Conservation (phyloP, 2,113 vertebrate species). For the Petaurus breviceps region DNA sequence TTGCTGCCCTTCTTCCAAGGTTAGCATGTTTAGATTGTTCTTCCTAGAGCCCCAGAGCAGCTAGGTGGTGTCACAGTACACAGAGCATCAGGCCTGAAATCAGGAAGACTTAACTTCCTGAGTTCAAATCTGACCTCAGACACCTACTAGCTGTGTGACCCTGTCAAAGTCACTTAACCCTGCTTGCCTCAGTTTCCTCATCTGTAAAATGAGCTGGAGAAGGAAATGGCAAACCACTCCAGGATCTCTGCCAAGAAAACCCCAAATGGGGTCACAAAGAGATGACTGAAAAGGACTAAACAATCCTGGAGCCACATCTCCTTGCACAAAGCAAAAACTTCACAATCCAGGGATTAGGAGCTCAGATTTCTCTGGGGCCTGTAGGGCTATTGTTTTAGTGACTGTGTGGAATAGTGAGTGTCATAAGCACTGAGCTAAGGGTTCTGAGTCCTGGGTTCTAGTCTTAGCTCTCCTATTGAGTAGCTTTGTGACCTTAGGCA, state of each 20-base stretch:
- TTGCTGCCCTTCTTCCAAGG: conserved; percentile 93
- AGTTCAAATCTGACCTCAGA: no score
- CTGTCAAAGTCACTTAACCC: no score
- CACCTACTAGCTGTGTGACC: no score
- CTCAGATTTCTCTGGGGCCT: background rate
- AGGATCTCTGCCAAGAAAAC: no score
- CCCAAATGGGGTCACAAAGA: no score
- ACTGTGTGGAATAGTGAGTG: background rate
- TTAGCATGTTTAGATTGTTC: conserved; percentile 71
- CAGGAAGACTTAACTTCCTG: no score
- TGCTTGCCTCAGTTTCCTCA: no score
- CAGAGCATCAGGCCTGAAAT: no score
- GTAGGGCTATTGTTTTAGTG: background rate
- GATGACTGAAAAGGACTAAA: no score
- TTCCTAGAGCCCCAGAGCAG: background rate
- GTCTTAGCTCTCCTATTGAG: conserved; percentile 11
- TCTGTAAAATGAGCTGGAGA: no score
- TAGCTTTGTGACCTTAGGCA: background rate
- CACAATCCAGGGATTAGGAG: background rate
- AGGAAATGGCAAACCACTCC: no score
- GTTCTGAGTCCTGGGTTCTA: conserved; percentile 8
- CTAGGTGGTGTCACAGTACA: no score
- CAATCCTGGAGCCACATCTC: background rate
- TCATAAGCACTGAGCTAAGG: background rate
- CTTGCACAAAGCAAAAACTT: background rate